phyloP scores from a whole-genome alignment of 64 coral and sea anemone genomes.

The Acropora tenuis region DNA sequence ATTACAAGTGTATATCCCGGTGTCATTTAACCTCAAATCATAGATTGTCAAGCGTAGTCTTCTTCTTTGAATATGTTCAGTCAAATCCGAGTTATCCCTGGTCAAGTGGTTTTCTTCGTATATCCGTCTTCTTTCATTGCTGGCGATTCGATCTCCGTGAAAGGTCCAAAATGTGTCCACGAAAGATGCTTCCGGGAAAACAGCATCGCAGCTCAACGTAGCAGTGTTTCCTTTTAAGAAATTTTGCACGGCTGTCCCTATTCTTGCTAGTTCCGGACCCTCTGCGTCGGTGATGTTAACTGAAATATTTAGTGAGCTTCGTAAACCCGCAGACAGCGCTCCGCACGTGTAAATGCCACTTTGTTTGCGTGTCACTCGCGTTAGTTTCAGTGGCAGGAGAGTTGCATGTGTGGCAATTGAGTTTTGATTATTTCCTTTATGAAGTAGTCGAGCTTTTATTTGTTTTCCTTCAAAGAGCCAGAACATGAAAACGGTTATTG shows the following conservation, averaged over 20 bases:
- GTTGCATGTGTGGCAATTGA: background rate
- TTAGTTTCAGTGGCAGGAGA: background rate
- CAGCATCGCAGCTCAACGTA: background rate
- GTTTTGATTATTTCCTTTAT: background rate
- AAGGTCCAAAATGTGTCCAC: conserved; percentile 28
- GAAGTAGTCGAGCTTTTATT: background rate
- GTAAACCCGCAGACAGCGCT: background rate
- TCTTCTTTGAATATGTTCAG: background rate
- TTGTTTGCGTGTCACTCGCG: background rate
- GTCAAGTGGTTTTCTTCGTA: background rate
- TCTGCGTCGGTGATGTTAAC: background rate
- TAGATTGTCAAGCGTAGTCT: background rate
- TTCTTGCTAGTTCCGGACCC: background rate
- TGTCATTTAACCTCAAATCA: background rate
- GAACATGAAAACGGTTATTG: background rate
- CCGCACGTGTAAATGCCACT: conserved; percentile 19
- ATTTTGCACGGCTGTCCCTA: background rate
- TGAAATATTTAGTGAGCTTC: background rate
- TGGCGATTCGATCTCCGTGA: background rate
- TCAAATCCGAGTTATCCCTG: background rate
- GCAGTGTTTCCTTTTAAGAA: background rate
- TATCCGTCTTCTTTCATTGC: background rate
- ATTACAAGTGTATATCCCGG: background rate
- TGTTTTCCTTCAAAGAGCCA: conserved; percentile 22
- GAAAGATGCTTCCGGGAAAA: conserved; percentile 19